phyloP scores from a whole-genome alignment of 2,113 vertebrate species.

The Cyanoderma ruficeps region DNA sequence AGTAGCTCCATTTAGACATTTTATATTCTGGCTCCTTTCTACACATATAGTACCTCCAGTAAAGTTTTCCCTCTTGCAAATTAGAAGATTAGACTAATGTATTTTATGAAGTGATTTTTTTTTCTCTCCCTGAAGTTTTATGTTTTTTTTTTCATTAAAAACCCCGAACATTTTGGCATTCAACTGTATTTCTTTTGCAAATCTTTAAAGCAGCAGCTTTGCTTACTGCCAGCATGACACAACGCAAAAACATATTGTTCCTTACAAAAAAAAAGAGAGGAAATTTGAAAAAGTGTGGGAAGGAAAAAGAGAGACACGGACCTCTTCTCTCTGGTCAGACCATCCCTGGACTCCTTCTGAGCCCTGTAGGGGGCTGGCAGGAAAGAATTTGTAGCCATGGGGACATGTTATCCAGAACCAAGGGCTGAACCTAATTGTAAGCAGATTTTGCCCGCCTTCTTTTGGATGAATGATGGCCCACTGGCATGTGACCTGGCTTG shows the following conservation, averaged over 20 bases:
- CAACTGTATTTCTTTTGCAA: background rate
- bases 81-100: background rate
- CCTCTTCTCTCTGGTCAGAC: slow-evolving; percentile 64
- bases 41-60: too few species aligned
- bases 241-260: slow-evolving; percentile 27
- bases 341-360: slow-evolving; percentile 74
- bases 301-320: slow-evolving; percentile 43
- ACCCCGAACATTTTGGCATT: accelerated
- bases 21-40: background rate
- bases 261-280: background rate
- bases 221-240: slow-evolving; percentile 48
- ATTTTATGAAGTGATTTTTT: background rate
- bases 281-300: slow-evolving; percentile 7
- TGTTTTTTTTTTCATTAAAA: background rate
- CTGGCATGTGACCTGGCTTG: slow-evolving; percentile 81
- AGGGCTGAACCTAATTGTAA: slow-evolving; percentile 82
- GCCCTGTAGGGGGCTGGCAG: slow-evolving; percentile 83
- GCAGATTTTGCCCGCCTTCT: slow-evolving; percentile 78
- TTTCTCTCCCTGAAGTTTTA: background rate
- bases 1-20: background rate
- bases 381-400: slow-evolving; percentile 79
- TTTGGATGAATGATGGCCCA: slow-evolving; percentile 79
- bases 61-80: background rate
- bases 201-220: slow-evolving; percentile 57
- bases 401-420: slow-evolving; percentile 77